These are phyloP conservation scores for Danio rerio DNA, from an alignment of 2,113 vertebrate genomes.

Conservation along the genomic window DNA sequence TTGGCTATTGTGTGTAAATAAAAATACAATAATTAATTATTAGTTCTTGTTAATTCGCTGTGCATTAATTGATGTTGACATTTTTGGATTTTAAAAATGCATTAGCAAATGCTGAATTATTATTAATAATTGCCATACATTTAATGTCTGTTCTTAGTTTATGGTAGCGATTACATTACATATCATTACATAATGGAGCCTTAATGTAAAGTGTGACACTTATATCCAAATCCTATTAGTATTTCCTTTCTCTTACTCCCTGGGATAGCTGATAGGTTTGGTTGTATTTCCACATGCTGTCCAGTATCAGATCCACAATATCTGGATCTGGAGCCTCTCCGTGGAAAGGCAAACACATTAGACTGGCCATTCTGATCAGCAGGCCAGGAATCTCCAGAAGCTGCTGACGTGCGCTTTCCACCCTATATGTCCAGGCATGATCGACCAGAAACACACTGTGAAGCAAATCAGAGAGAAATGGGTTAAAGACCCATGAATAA, in stretches of 20 bases:
- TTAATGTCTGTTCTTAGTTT: too few species aligned
- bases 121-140: too few species aligned
- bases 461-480: not conserved
- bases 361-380: conserved; percentile 85
- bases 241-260: conserved; percentile 77
- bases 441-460: conserved; percentile 91
- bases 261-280: conserved; percentile 92
- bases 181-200: too few species aligned
- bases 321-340: conserved; percentile 82
- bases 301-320: conserved; percentile 81
- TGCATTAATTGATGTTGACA: too few species aligned
- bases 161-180: too few species aligned
- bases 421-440: conserved; percentile 91
- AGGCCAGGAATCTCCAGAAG: conserved; percentile 85
- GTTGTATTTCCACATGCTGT: conserved; percentile 95
- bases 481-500: too few species aligned
- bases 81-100: too few species aligned
- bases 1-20: too few species aligned
- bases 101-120: too few species aligned
- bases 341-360: conserved; percentile 88
- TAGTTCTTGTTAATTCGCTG: too few species aligned
- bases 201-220: too few species aligned
- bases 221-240: not conserved
- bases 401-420: conserved; percentile 81
- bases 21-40: too few species aligned